phyloP scores from a whole-genome alignment of 2,113 vertebrate species.

The Sminthopsis crassicaudata region DNA sequence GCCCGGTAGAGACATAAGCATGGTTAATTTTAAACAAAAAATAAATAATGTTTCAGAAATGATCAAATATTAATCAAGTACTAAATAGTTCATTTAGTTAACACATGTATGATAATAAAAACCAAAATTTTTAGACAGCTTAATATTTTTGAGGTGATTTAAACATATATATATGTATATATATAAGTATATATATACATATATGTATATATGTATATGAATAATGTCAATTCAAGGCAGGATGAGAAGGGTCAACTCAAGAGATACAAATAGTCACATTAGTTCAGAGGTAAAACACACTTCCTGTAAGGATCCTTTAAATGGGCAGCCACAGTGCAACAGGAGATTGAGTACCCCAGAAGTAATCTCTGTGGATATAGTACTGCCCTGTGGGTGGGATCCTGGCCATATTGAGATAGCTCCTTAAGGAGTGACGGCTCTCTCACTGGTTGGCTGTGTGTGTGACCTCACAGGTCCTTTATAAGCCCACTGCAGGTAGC shows the following conservation, averaged over 20 bases:
- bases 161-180: neutral
- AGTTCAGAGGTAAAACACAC: neutral
- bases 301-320: too few species aligned
- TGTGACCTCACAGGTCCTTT: too few species aligned
- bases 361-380: too few species aligned
- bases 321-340: too few species aligned
- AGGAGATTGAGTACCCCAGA: too few species aligned
- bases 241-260: neutral
- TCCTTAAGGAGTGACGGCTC: too few species aligned
- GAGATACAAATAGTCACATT: neutral
- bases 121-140: neutral
- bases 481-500: too few species aligned
- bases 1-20: too few species aligned
- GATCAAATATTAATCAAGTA: neutral
- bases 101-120: neutral
- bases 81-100: neutral
- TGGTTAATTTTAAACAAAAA: neutral
- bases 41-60: neutral
- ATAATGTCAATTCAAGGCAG: neutral
- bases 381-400: too few species aligned
- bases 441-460: too few species aligned
- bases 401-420: too few species aligned
- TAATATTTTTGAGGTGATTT: neutral
- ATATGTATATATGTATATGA: neutral
- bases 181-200: too few species aligned